These are phyloP conservation scores for Thelaira solivaga DNA, from an alignment of 2,888 invertebrate genomes.

Conservation along the genomic window DNA sequence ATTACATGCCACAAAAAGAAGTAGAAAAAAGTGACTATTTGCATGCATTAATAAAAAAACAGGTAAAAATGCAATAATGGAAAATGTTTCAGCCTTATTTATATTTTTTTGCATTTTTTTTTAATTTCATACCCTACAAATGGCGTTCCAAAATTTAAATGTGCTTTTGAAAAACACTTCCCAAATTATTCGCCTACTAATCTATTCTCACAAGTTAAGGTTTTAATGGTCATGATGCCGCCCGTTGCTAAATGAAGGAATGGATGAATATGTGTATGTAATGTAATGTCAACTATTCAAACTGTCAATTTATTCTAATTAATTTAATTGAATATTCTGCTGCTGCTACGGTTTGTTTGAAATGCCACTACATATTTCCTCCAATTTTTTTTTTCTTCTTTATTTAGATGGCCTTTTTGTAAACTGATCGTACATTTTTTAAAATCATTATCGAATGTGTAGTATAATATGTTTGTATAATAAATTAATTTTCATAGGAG, in stretches of 20 bases:
- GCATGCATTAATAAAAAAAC: background rate
- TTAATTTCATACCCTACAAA: too few relatives aligned
- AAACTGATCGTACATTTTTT: background rate
- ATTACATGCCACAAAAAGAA: constrained; percentile 2
- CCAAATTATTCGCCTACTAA: too few relatives aligned
- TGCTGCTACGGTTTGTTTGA: background rate
- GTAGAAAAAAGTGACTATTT: background rate
- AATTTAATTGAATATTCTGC: constrained; percentile 39
- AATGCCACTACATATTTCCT: background rate
- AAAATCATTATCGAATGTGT: background rate
- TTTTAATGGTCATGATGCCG: too few relatives aligned
- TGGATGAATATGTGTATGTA: background rate
- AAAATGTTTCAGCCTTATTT: too few relatives aligned
- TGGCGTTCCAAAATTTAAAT: too few relatives aligned
- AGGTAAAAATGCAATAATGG: background rate
- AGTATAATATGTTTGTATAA: background rate
- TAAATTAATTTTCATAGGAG: background rate
- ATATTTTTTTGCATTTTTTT: too few relatives aligned
- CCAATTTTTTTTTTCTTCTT: background rate
- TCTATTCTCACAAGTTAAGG: too few relatives aligned
- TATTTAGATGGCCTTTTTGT: constrained; percentile 5
- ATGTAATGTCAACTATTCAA: constrained; percentile 25
- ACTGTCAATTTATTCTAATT: constrained; percentile 49
- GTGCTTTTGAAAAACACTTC: too few relatives aligned
- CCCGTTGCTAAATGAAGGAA: too few relatives aligned